phyloP scores from a whole-genome alignment of 2,113 vertebrate species.

The Brevimyrus niger region DNA sequence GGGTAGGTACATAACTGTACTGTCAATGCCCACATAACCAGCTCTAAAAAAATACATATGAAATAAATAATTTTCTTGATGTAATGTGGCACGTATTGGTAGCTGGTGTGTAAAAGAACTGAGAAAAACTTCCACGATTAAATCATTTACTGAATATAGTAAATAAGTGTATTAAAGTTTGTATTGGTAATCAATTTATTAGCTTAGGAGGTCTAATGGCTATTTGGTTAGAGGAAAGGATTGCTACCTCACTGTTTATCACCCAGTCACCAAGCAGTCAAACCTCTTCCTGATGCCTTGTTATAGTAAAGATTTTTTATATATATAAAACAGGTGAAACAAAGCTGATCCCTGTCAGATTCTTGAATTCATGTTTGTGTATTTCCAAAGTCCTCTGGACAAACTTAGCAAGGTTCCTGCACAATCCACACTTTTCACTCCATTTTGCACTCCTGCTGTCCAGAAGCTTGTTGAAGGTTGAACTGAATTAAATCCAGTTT shows the following conservation, averaged over 20 bases:
- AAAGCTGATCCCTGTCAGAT: not conserved
- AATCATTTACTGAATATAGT: not conserved
- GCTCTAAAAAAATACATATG: not conserved
- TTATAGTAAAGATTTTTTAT: not conserved
- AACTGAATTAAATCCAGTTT: not conserved
- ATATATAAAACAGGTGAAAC: not conserved
- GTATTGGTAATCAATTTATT: slow-evolving; percentile 1
- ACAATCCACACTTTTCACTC: not conserved
- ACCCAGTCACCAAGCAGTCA: not conserved
- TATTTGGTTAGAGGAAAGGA: not conserved
- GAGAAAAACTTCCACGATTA: not conserved
- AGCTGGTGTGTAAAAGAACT: not conserved
- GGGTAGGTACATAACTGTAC: not conserved
- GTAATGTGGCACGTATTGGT: too few relatives aligned
- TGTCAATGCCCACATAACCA: not conserved
- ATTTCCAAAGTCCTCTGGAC: not conserved
- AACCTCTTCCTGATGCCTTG: not conserved
- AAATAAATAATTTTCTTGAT: not conserved
- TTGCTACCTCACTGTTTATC: not conserved
- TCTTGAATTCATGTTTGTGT: not conserved
- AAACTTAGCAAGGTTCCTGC: not conserved
- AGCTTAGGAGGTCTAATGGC: not conserved
- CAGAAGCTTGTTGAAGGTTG: not conserved
- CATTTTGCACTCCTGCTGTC: not conserved
- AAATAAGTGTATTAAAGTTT: not conserved